Evolutionary conservation across 2,888 invertebrate genomes (phyloP).

Genomic region (Micoletzkya japonica): DNA sequence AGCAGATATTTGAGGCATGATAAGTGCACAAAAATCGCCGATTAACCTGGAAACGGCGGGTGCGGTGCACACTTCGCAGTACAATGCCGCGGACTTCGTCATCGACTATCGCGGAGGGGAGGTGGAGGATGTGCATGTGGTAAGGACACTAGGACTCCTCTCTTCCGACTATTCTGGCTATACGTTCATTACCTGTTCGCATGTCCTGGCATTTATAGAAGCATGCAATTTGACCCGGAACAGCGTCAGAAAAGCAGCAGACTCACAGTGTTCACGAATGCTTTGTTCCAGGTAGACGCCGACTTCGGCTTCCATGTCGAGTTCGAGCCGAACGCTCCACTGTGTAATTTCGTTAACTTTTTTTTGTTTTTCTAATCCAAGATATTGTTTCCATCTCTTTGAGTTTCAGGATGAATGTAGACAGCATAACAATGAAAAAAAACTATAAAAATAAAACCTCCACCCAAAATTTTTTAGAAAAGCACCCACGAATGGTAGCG

Average conservation of each 20-base stretch:
- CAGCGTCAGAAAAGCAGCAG: background rate
- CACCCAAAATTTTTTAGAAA: too few relatives aligned
- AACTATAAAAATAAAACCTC: too few relatives aligned
- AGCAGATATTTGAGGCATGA: background rate
- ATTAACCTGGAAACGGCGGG: background rate
- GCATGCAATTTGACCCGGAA: background rate
- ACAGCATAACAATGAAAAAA: too few relatives aligned
- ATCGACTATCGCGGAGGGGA: background rate
- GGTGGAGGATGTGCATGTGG: background rate
- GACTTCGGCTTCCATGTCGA: slow-evolving; percentile 5
- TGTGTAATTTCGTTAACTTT: too few relatives aligned
- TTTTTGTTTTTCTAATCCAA: too few relatives aligned
- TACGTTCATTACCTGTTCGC: background rate
- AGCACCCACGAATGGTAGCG: too few relatives aligned
- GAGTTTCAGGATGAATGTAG: background rate
- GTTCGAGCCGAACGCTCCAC: background rate
- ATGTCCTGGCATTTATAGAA: background rate
- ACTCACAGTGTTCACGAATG: background rate
- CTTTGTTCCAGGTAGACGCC: background rate
- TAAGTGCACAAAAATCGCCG: background rate
- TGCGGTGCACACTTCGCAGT: background rate
- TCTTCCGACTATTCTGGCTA: too few relatives aligned
- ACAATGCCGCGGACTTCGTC: slow-evolving; percentile 7
- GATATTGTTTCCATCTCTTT: background rate
- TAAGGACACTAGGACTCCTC: background rate